Evolutionary conservation across 2,113 vertebrate genomes (phyloP), one percentile per base, ranked within the genome.

Genomic region (Nipponia nippon): DNA sequence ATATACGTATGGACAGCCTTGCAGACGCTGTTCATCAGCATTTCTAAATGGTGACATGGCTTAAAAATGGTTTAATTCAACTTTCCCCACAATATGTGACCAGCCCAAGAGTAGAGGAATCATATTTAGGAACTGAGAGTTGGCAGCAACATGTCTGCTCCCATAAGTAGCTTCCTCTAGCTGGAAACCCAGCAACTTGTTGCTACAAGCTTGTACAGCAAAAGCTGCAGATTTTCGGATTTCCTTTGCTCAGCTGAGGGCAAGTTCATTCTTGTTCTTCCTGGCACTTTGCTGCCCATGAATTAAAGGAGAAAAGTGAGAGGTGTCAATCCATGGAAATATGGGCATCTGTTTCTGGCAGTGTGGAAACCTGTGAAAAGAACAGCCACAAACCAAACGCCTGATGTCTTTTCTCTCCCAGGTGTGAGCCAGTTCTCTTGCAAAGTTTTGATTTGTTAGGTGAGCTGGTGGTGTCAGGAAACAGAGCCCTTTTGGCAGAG

Each of bases 181-280:
- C 73, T 81, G 91, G 69, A 56, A 67, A 56, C 34, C 32, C 76
- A 46, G 65, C 12, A 13, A 9, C 89, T 62, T 85, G 94, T 82
- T n/a, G 2, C 58, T 30, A 6, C 91, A 86, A 3, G 91, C 53
- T 67, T 6, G 29, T 9, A 1, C 0, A 5, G 79, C 91, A 89
- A 47, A 67, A 80, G 69, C 80, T 72, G 84, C 69, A 56, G 52
- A 61, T 55, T 49, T 81, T 77, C 8, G 53, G 65, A 72, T 93
- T 85, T 85, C 89, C 88, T 89, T 91, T 56, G 63, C 91, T 89
- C 80, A 85, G 84, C 84, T 69, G 65, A 72, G 89, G 55, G 70
- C 94, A 63, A 22, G 84, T 78, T 82, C 12, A 1, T 62, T 78
- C 89, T 77, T 80, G 58, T 70, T 62, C 63, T 58, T 40, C 25